These are phyloP conservation scores for Pollenia griseotomentosa DNA, from an alignment of 2,888 invertebrate genomes.

Conservation along the genomic window DNA sequence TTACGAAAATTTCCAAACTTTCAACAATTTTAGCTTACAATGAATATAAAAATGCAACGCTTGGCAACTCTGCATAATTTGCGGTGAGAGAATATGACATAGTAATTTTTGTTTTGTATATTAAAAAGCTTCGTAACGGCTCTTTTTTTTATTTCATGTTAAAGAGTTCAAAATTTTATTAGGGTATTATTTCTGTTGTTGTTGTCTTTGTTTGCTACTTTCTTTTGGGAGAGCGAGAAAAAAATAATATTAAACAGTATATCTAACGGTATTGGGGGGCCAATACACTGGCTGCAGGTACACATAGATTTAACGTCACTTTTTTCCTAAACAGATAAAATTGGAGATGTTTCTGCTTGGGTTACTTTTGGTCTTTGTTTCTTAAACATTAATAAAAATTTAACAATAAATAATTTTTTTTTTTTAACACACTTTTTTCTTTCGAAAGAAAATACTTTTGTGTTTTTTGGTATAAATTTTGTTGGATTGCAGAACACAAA, in stretches of 20 bases:
- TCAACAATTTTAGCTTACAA: too few relatives aligned
- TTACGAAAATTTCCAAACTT: too few relatives aligned
- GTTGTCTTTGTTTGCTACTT: constrained; percentile 1
- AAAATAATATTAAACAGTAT: constrained; percentile 27
- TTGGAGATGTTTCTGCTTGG: constrained; percentile 48
- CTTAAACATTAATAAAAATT: constrained; percentile 39
- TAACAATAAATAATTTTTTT: not conserved
- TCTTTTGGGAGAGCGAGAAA: constrained; percentile 33
- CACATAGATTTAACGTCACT: constrained; percentile 52
- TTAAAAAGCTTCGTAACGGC: constrained; percentile 50
- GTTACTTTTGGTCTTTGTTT: constrained; percentile 25
- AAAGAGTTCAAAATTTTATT: constrained; percentile 56
- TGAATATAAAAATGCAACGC: not conserved
- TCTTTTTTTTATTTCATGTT: constrained; percentile 45
- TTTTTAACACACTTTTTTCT: not conserved
- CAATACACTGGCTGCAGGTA: constrained; percentile 49
- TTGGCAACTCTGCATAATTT: constrained; percentile 41
- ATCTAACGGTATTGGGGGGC: constrained; percentile 40
- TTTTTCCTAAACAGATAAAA: constrained; percentile 58
- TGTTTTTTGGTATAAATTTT: not conserved
- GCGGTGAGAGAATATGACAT: constrained; percentile 24
- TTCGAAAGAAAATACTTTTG: constrained; percentile 27
- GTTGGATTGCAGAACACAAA: too few relatives aligned
- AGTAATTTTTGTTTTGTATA: constrained; percentile 40
- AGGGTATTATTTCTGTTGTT: not conserved